These are phyloP conservation scores for Plutomurus gul DNA, from an alignment of 1,140 invertebrate species.

Conservation along the genomic window DNA sequence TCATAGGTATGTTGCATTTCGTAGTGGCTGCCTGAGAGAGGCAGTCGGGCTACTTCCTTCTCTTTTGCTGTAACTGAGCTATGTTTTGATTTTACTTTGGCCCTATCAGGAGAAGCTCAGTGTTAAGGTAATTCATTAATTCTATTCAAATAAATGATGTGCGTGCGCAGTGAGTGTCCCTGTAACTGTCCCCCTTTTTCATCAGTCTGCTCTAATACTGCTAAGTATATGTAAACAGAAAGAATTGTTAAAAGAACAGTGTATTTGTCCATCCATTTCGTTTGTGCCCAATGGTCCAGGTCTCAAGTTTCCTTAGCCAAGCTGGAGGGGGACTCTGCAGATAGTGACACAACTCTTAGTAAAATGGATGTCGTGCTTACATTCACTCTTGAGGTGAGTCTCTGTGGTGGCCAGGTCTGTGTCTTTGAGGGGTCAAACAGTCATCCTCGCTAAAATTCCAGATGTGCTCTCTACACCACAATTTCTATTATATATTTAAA, in stretches of 20 bases:
- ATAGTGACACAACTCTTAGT: slow-evolving; percentile 85
- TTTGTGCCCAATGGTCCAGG: slow-evolving; percentile 63
- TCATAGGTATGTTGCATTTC: slow-evolving; percentile 72
- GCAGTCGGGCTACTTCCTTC: slow-evolving; percentile 5
- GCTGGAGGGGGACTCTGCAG: slow-evolving; percentile 86
- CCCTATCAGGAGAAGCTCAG: slow-evolving; percentile 54
- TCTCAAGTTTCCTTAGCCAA: slow-evolving; percentile 91
- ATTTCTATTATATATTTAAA: not conserved
- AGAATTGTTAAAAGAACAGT: slow-evolving; percentile 6
- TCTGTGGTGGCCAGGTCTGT: too few species aligned
- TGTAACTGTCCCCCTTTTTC: slow-evolving; percentile 18
- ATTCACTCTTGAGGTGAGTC: slow-evolving; percentile 89
- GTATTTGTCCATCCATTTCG: slow-evolving; percentile 51
- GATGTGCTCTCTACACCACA: not conserved
- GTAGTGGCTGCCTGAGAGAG: slow-evolving; percentile 4
- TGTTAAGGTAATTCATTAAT: slow-evolving; percentile 53
- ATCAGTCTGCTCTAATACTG: slow-evolving; percentile 4
- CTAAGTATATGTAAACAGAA: not conserved
- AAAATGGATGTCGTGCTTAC: slow-evolving; percentile 97
- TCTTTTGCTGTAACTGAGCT: slow-evolving; percentile 33
- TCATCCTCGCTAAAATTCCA: too few species aligned
- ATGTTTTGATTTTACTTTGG: slow-evolving; percentile 43
- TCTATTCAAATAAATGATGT: not conserved
- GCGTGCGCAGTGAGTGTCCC: not conserved
- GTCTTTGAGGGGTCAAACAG: too few species aligned